phyloP scores from a whole-genome alignment of 2,113 vertebrate species.

The Aplodontia rufa region DNA sequence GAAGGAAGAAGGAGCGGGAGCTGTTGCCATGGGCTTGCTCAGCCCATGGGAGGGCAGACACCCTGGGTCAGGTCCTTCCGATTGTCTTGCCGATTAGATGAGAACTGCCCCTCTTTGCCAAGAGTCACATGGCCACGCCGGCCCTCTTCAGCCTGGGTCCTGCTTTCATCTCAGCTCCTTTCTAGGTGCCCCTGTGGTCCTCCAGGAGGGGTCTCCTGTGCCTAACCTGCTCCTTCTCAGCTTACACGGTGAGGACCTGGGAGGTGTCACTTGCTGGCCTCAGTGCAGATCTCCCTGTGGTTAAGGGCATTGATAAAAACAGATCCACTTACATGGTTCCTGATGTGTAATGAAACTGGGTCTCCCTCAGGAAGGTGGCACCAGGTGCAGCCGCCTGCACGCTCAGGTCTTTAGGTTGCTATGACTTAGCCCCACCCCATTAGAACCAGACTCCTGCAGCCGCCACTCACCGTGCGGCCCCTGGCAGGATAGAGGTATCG shows the following conservation, averaged over 20 bases:
- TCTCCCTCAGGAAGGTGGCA: not conserved
- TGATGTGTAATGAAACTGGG: rapidly evolving
- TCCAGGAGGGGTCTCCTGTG: not conserved
- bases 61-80: not conserved
- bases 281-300: not conserved
- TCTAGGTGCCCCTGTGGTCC: not conserved
- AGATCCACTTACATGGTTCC: too few species aligned
- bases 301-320: rapidly evolving
- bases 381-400: not conserved
- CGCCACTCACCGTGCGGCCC: rapidly evolving
- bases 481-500: not conserved
- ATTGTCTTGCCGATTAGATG: not conserved
- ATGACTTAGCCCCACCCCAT: not conserved
- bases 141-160: too few species aligned
- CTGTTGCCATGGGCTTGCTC: rapidly evolving
- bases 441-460: not conserved
- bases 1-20: not conserved
- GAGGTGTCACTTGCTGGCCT: not conserved
- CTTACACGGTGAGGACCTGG: not conserved
- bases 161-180: not conserved
- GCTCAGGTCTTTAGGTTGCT: not conserved
- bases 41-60: not conserved
- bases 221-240: not conserved
- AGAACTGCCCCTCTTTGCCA: not conserved
- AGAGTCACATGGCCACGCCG: not conserved